Evolutionary conservation across 1,140 invertebrate species (phyloP).

Genomic region (Eciton burchellii): DNA sequence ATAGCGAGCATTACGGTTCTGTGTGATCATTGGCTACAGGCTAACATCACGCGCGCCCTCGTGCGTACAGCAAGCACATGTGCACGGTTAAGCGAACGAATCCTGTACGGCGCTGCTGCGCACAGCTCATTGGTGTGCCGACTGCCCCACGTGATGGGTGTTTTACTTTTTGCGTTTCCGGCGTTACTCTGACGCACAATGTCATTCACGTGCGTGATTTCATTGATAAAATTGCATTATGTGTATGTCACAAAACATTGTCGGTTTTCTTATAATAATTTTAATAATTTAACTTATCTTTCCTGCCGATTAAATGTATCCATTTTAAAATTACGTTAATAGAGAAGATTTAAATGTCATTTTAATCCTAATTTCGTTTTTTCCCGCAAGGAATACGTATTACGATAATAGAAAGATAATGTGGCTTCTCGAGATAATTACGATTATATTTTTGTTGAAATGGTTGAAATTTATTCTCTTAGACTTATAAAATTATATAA

Average conservation of each 20-base stretch:
- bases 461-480: slow-evolving; percentile 1
- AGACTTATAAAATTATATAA: background rate
- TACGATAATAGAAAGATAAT: too few relatives aligned
- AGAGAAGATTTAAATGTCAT: too few relatives aligned
- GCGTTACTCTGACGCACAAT: background rate
- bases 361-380: too few relatives aligned
- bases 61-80: slow-evolving; percentile 45
- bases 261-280: too few relatives aligned
- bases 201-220: slow-evolving; percentile 32
- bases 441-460: background rate
- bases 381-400: too few relatives aligned
- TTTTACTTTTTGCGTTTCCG: slow-evolving; percentile 4
- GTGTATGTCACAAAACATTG: background rate
- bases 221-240: slow-evolving; percentile 43
- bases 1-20: slow-evolving; percentile 37
- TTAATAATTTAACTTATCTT: too few relatives aligned
- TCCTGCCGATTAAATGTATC: too few relatives aligned
- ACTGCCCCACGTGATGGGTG: slow-evolving; percentile 55
- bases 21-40: slow-evolving; percentile 52
- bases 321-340: too few relatives aligned
- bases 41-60: slow-evolving; percentile 61
- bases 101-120: slow-evolving; percentile 20
- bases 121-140: slow-evolving; percentile 25
- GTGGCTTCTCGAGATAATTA: background rate
- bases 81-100: slow-evolving; percentile 53